Percentiles rank a stretch among this genome's conserved stretches.
Conservation (phyloP, 1,140 invertebrate species). For the Drosophila rufa region DNA sequence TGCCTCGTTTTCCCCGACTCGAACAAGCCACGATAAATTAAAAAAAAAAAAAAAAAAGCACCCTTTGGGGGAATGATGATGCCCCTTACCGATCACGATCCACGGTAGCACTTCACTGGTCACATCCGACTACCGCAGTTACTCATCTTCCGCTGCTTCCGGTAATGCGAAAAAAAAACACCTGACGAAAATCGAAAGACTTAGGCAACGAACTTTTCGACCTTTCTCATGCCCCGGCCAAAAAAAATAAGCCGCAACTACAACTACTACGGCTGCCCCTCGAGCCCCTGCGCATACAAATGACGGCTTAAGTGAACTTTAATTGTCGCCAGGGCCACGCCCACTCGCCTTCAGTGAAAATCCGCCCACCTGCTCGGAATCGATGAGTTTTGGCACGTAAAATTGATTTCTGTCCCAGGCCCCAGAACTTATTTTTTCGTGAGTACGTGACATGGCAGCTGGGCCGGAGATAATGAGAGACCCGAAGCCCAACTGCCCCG, state of each 20-base stretch:
- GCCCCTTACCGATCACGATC: conserved; percentile 19
- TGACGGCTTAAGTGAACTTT: conserved; percentile 51
- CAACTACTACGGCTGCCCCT: not conserved
- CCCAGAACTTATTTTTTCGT: conserved; percentile 46
- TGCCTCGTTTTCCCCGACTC: conserved; percentile 5
- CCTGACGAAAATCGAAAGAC: conserved; percentile 64
- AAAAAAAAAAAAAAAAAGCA: not conserved
- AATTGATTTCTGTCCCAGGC: conserved; percentile 39
- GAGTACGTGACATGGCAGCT: conserved; percentile 49
- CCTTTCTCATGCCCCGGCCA: conserved; percentile 46
- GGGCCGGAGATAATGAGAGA: conserved; percentile 34
- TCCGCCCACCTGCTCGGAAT: conserved; percentile 21
- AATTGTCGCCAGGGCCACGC: conserved; percentile 42
- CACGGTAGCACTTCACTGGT: conserved; percentile 39
- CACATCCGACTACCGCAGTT: conserved; percentile 37
- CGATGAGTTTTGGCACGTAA: conserved; percentile 49
- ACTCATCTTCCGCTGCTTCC: conserved; percentile 59
- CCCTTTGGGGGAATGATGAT: conserved; percentile 1
- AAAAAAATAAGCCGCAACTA: not conserved
- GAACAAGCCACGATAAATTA: conserved; percentile 28
- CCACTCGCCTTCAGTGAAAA: conserved; percentile 28
- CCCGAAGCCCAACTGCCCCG: conserved; percentile 10
- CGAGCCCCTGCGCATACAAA: conserved; percentile 29
- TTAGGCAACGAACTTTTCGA: conserved; percentile 74
- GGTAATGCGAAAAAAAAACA: conserved; percentile 45